phyloP scores from a whole-genome alignment of 2,888 invertebrate species.

The Odontocolon sp. region DNA sequence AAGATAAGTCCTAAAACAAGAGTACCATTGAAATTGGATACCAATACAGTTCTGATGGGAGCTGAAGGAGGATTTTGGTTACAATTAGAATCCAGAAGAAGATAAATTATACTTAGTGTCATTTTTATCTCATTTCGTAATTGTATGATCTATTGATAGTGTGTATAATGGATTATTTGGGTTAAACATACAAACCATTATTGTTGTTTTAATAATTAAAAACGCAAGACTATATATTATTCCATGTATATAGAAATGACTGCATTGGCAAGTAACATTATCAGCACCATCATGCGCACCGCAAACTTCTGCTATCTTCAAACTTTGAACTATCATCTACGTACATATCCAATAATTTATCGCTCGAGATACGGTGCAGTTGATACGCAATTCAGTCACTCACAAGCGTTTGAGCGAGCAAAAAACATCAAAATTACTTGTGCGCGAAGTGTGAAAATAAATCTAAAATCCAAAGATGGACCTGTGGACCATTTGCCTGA shows the following conservation, averaged over 20 bases:
- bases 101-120: neutral
- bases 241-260: too few relatives aligned
- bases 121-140: neutral
- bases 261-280: too few relatives aligned
- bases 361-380: too few relatives aligned
- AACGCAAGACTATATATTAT: too few relatives aligned
- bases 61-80: neutral
- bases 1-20: neutral
- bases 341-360: too few relatives aligned
- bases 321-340: too few relatives aligned
- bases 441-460: neutral
- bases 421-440: neutral
- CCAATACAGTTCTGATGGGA: neutral
- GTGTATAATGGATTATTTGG: too few relatives aligned
- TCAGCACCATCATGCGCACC: too few relatives aligned
- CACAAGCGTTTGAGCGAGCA: neutral
- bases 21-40: neutral
- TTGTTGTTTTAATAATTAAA: too few relatives aligned
- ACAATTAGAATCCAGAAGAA: neutral
- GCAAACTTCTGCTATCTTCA: too few relatives aligned
- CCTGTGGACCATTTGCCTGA: slow-evolving; percentile 9
- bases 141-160: too few relatives aligned
- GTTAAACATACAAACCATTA: too few relatives aligned
- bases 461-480: neutral
- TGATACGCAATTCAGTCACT: slow-evolving; percentile 1